These are phyloP conservation scores for cattle (Bos taurus) DNA, from an alignment of 2,113 vertebrate genomes.

Conservation along the genomic window DNA sequence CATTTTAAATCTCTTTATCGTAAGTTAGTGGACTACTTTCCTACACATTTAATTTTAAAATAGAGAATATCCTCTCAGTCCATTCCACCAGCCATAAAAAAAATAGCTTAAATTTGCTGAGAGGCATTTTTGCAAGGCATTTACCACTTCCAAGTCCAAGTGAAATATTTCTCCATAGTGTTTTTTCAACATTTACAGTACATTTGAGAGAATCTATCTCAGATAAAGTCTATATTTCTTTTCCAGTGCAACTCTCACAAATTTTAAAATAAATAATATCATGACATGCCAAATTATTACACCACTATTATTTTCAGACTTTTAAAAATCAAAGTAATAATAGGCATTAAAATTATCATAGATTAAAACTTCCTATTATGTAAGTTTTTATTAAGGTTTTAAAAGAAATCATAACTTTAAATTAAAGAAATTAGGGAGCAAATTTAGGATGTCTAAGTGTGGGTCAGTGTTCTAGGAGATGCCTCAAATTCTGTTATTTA, in stretches of 20 bases:
- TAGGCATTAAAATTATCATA: not conserved
- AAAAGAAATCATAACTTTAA: not conserved
- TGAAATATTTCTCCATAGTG: constrained; percentile 80
- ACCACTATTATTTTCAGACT: not conserved
- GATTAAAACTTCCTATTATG: not conserved
- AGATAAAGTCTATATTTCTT: constrained; percentile 68
- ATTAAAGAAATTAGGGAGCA: not conserved
- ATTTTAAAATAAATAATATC: constrained; percentile 61
- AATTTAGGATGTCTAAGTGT: not conserved
- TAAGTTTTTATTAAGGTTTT: not conserved
- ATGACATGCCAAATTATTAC: not conserved
- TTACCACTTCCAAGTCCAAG: constrained; percentile 75
- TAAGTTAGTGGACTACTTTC: constrained; percentile 12
- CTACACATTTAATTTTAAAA: constrained; percentile 66
- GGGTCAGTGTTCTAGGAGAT: not conserved
- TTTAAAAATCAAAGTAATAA: not conserved
- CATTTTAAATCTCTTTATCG: constrained; percentile 47
- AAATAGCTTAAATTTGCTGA: constrained; percentile 76
- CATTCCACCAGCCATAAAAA: constrained; percentile 75
- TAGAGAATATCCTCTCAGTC: constrained; percentile 57
- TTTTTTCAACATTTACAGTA: constrained; percentile 73
- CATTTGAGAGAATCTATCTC: constrained; percentile 73
- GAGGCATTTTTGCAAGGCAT: constrained; percentile 71
- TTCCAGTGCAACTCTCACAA: constrained; percentile 44
- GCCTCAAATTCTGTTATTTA: not conserved